Percentiles rank a stretch among this genome's conserved stretches.
phyloP scores from a whole-genome alignment of 2,888 invertebrate species.

The Geophilus truncorum region DNA sequence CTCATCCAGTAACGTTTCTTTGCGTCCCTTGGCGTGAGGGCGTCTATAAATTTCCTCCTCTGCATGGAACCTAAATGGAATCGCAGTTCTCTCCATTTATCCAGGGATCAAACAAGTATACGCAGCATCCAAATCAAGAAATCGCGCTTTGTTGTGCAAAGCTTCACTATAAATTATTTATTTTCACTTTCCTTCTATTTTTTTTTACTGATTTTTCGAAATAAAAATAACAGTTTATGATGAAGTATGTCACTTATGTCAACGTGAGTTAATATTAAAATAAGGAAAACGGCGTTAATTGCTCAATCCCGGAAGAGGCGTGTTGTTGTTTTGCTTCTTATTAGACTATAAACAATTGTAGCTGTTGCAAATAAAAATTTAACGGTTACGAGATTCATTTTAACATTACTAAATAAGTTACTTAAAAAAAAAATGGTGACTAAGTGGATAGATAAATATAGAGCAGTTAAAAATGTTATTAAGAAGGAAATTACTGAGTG shows the following conservation, averaged over 20 bases:
- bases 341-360: background rate
- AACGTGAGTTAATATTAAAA: background rate
- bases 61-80: conserved; percentile 17
- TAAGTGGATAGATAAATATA: background rate
- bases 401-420: background rate
- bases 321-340: background rate
- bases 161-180: background rate
- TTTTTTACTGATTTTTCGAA: background rate
- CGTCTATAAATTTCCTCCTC: conserved; percentile 25
- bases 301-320: background rate
- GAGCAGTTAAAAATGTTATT: background rate
- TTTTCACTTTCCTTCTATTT: background rate
- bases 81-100: background rate
- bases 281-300: background rate
- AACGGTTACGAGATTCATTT: background rate
- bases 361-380: background rate
- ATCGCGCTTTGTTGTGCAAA: background rate
- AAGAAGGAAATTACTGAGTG: too few relatives aligned
- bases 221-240: too few relatives aligned
- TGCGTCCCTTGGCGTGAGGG: conserved; percentile 18
- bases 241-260: background rate
- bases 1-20: conserved; percentile 25
- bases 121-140: background rate
- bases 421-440: background rate
- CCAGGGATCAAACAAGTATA: conserved; percentile 8